phyloP scores from a whole-genome alignment of 1,140 invertebrate genomes.

The Neuroterus valhalla region DNA sequence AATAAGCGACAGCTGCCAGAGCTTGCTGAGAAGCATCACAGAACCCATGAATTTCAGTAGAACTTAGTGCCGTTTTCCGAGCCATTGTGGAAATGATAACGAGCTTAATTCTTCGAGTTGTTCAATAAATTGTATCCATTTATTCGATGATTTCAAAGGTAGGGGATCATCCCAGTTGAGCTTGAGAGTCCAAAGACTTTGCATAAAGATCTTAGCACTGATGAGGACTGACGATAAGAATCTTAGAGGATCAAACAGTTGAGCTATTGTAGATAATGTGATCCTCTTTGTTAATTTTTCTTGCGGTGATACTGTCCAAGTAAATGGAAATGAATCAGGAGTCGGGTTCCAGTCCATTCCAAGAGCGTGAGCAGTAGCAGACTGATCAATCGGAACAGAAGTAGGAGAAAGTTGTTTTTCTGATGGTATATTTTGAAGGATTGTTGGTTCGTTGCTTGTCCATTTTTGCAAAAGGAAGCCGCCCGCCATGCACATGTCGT shows the following conservation, averaged over 20 bases:
- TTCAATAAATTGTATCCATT: conserved; percentile 46
- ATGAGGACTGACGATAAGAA: conserved; percentile 57
- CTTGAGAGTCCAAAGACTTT: conserved; percentile 55
- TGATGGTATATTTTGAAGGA: too few species aligned
- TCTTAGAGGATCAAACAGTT: conserved; percentile 54
- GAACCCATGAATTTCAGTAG: too few species aligned
- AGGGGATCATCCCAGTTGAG: conserved; percentile 62
- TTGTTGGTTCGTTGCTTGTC: too few species aligned
- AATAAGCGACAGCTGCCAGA: conserved; percentile 49
- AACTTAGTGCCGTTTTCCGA: conserved; percentile 6
- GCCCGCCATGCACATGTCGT: not conserved
- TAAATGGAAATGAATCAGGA: not conserved
- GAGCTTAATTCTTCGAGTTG: conserved; percentile 34
- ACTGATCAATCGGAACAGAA: not conserved
- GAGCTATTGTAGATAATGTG: not conserved
- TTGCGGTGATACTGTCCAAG: not conserved
- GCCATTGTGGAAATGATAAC: conserved; percentile 45
- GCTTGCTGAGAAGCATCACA: conserved; percentile 54
- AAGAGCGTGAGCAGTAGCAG: too few species aligned
- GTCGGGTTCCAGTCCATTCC: not conserved
- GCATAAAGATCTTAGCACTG: too few species aligned
- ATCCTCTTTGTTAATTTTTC: not conserved
- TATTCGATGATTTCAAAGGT: conserved; percentile 31
- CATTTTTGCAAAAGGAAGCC: not conserved
- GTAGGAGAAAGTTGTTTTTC: not conserved